phyloP scores from a whole-genome alignment of 2,797 vertebrate genomes.

The Rhinogobio ventralis region DNA sequence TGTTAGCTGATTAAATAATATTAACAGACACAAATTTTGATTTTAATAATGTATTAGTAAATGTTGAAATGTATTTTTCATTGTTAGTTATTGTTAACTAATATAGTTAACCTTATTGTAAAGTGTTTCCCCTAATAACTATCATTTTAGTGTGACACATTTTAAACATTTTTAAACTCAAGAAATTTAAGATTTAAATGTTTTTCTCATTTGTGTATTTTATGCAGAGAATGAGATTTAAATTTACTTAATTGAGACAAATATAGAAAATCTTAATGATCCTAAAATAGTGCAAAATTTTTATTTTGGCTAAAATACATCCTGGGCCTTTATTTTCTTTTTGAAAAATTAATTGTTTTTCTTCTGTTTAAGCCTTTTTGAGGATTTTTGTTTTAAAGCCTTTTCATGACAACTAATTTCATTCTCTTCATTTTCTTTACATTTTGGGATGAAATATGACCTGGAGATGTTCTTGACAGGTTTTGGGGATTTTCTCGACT shows the following conservation, averaged over 20 bases:
- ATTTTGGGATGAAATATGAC: background rate
- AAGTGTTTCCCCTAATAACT: no score
- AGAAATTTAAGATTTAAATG: no score
- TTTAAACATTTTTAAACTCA: no score
- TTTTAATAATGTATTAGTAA: background rate
- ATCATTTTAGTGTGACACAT: background rate
- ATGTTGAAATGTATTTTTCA: no score
- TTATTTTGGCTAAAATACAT: no score
- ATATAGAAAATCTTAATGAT: background rate
- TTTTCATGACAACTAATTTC: no score
- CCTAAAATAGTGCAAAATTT: no score
- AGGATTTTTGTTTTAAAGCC: background rate
- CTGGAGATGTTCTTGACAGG: background rate
- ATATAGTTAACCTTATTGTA: no score
- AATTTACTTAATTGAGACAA: background rate
- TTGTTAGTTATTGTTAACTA: no score
- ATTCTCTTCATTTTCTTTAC: background rate
- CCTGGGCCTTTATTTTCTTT: no score
- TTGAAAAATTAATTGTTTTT: no score
- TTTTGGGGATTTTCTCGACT: background rate
- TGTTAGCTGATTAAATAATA: background rate
- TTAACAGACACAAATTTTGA: background rate
- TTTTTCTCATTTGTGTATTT: background rate
- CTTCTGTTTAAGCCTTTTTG: background rate
- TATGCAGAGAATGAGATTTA: no score